Evolutionary conservation across 1,140 invertebrate genomes (phyloP).

Genomic region (Phenacoccus solenopsis): DNA sequence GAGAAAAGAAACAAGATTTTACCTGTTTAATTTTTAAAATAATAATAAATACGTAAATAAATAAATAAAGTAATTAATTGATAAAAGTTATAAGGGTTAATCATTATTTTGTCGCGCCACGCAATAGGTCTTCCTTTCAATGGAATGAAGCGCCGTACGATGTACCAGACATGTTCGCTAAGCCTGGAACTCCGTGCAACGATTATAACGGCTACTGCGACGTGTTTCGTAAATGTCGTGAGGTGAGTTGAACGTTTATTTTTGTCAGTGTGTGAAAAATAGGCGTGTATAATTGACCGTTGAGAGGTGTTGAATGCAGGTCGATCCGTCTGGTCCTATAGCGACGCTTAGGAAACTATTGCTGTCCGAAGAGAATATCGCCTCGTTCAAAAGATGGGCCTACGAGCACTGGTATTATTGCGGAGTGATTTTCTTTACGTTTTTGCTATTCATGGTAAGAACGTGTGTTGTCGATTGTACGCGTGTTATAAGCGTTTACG

Average conservation of each 20-base stretch:
- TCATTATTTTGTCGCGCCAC: background rate
- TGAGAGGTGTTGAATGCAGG: conserved; percentile 41
- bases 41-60: too few species aligned
- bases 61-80: too few species aligned
- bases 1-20: too few species aligned
- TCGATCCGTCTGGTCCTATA: conserved; percentile 88
- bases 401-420: conserved; percentile 74
- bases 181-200: conserved; percentile 90
- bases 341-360: conserved; percentile 75
- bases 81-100: background rate
- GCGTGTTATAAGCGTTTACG: too few species aligned
- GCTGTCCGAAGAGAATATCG: conserved; percentile 76
- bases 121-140: conserved; percentile 70
- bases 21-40: too few species aligned
- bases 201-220: conserved; percentile 99
- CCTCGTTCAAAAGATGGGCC: conserved; percentile 70
- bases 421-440: conserved; percentile 54
- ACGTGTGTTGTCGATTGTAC: too few species aligned
- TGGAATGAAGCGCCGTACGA: conserved; percentile 81
- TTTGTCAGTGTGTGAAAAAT: too few species aligned
- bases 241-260: conserved; percentile 38
- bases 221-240: conserved; percentile 93
- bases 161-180: conserved; percentile 85
- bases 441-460: conserved; percentile 65
- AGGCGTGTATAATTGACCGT: too few species aligned